Evolutionary conservation across 2,797 vertebrate species (phyloP).

Genomic region (Saguinus oedipus): DNA sequence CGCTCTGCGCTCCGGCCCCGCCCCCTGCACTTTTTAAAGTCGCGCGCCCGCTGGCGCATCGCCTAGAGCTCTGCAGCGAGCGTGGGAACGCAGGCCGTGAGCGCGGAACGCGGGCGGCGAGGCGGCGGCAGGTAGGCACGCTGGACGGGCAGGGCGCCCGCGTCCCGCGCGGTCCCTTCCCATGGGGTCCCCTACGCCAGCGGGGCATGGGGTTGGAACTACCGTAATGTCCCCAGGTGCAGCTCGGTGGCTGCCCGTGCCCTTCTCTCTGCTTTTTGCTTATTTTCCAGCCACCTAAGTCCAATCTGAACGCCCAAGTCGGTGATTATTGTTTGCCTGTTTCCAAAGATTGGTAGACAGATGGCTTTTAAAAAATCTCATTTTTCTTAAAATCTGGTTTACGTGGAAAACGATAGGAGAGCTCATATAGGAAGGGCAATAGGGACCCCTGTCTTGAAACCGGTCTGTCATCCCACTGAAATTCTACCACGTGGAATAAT

Average conservation of each 20-base stretch:
- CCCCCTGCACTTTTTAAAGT: background rate
- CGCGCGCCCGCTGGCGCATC: background rate
- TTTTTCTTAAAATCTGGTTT: background rate
- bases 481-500: background rate
- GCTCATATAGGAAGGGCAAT: background rate
- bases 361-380: background rate
- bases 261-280: background rate
- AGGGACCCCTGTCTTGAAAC: background rate
- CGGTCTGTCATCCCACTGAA: background rate
- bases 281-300: background rate
- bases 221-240: background rate
- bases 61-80: background rate
- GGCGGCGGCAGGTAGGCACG: constrained; percentile 38
- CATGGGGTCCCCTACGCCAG: background rate
- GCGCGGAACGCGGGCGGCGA: background rate
- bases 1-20: background rate
- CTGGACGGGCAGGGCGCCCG: background rate
- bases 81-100: constrained; percentile 4
- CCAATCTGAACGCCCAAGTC: background rate
- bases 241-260: background rate
- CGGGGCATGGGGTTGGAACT: background rate
- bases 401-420: background rate
- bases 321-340: background rate
- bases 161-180: too few relatives aligned
- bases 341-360: background rate